Percentiles rank a stretch among this genome's conserved stretches.
These are phyloP conservation scores for Columbina picui DNA, from an alignment of 2,113 vertebrate genomes.

Conservation along the genomic window DNA sequence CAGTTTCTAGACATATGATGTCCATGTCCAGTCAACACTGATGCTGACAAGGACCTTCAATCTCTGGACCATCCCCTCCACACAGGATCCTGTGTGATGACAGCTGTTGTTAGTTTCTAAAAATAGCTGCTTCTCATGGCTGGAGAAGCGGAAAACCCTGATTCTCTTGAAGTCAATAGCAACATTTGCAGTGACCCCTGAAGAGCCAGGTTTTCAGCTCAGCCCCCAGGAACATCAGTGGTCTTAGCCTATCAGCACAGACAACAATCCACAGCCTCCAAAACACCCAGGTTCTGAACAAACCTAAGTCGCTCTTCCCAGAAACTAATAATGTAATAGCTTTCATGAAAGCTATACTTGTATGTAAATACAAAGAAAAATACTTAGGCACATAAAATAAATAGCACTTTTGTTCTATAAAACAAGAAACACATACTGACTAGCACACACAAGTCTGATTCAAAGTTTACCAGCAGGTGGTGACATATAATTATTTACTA, in stretches of 20 bases:
- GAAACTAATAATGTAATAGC: background rate
- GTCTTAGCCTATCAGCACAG: background rate
- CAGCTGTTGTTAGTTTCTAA: background rate
- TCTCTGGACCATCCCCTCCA: background rate
- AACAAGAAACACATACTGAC: background rate
- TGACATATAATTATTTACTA: slow-evolving; percentile 6
- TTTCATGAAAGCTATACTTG: background rate
- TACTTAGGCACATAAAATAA: accelerated
- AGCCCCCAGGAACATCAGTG: background rate
- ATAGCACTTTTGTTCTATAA: background rate
- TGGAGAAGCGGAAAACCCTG: background rate
- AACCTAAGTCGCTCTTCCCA: background rate
- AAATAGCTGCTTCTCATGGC: background rate
- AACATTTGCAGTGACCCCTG: background rate
- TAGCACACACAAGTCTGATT: background rate
- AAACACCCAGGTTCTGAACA: background rate
- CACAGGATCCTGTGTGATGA: background rate
- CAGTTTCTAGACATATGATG: background rate
- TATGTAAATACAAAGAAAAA: background rate
- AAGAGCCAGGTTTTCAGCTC: background rate
- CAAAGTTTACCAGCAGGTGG: slow-evolving; percentile 48
- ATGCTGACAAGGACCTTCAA: background rate
- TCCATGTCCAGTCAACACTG: background rate
- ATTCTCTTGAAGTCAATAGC: background rate
- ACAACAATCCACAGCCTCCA: background rate